Base-by-base conservation (phyloP, 1,140 invertebrate species). In the Leptopilina clavipes region DNA sequence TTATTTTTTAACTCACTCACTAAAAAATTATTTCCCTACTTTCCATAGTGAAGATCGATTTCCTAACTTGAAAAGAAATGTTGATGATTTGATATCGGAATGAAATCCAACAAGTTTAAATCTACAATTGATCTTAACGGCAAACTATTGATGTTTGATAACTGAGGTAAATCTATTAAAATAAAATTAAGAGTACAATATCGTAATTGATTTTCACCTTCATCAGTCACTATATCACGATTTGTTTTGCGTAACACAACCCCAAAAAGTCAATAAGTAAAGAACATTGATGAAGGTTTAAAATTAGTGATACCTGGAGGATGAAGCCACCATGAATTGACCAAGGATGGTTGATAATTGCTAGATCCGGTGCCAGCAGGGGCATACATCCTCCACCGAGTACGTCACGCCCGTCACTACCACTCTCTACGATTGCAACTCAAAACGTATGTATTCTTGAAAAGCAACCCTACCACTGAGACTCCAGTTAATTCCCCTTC, bases 321-420 rank as follows among this genome's bases (percentile, higher is more conserved):
- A 88, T 90, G 88, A 85, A 87, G 85, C 88, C 88, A 90, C 88
- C 88, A 90, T 84, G 88, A 84, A 86, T 89, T 87, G 84, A 89
- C 83, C 84, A 89, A 84, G 80, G 87, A 86, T 86, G 87, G 82
- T 84, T 89, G 86, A 83, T 88, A 86, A 86, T 89, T 89, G 83
- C 85, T 88, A 84, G 86, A 85, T 84, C 82, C 87, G 83, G 86
- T 88, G 84, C 87, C 88, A 80, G 87, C 86, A 89, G 86, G 86
- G 87, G 89, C 87, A 83, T 90, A 90, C 89, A 90, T 90, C 89
- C 87, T 90, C 87, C 88, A 86, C 84, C 83, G 85, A 84, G 87
- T 87, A 90, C 88, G 87, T 89, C 89, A 89, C 89, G 88, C 88
- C 89, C 88, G 88, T 88, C 86, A 89, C 88, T 90, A 86, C 79